Conservation (phyloP, 2,113 vertebrate genomes). For the Upupa epops region DNA sequence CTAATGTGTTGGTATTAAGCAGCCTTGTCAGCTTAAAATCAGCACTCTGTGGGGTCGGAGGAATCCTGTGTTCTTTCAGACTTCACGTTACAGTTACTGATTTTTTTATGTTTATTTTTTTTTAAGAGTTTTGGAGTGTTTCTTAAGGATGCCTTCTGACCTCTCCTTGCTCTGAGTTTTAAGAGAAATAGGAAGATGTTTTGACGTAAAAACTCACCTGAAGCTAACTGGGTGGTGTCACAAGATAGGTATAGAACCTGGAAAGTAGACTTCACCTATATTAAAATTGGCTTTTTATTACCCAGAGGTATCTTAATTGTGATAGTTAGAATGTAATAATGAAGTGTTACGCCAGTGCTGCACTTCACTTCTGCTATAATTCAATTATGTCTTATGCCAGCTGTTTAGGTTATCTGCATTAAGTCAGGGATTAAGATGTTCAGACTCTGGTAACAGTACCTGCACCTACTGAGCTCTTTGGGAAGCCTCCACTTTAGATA, state of each 20-base stretch:
- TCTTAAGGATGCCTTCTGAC: background rate
- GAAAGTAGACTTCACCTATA: background rate
- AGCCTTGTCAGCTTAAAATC: background rate
- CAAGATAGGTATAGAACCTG: background rate
- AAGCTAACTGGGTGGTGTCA: background rate
- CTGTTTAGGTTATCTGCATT: background rate
- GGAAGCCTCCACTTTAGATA: background rate
- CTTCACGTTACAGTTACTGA: background rate
- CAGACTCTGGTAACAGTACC: background rate
- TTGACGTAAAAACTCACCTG: background rate
- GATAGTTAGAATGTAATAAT: background rate
- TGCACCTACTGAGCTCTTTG: background rate
- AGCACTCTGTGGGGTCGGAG: background rate
- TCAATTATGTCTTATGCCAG: background rate
- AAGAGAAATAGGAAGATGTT: background rate
- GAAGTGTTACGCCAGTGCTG: background rate
- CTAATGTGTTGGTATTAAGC: background rate
- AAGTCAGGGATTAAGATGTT: background rate
- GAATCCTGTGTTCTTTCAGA: background rate
- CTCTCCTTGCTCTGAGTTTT: background rate
- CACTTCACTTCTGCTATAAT: background rate
- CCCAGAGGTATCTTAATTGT: background rate
- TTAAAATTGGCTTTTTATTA: background rate
- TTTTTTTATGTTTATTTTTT: background rate
- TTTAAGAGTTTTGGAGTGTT: no score